Conservation (phyloP, 2,797 vertebrate genomes). For the Telmatherina bonti region DNA sequence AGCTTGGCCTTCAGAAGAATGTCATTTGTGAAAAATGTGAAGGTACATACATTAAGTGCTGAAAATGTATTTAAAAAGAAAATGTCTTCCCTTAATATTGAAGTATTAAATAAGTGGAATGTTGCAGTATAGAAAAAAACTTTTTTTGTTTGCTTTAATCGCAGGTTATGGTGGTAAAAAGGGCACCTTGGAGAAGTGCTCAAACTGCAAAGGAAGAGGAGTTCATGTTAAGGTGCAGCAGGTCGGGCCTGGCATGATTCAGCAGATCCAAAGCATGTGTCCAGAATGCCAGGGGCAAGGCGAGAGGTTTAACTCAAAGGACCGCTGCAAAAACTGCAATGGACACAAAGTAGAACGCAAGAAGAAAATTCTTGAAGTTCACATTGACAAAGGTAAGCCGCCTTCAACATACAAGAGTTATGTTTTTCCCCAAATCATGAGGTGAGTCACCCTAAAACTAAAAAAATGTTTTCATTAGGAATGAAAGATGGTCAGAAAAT, state of each 20-base stretch:
- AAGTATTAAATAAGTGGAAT: neutral
- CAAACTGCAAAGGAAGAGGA: constrained; percentile 93
- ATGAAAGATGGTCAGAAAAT: constrained; percentile 98
- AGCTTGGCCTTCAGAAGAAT: constrained; percentile 94
- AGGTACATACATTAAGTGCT: constrained; percentile 86
- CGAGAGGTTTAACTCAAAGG: constrained; percentile 91
- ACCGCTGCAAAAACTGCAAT: constrained; percentile 93
- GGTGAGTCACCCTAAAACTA: neutral
- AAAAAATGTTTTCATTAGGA: constrained; percentile 77
- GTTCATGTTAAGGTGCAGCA: constrained; percentile 93
- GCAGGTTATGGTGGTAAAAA: constrained; percentile 94
- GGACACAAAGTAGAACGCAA: constrained; percentile 93
- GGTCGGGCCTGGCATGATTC: constrained; percentile 96
- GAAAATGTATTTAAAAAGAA: neutral
- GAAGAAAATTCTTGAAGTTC: constrained; percentile 96
- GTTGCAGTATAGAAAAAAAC: neutral
- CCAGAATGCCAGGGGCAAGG: constrained; percentile 95
- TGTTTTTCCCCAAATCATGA: neutral
- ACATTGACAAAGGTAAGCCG: constrained; percentile 91
- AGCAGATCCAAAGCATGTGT: constrained; percentile 96
- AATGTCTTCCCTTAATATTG: neutral
- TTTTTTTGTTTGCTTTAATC: neutral
- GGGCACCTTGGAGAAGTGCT: constrained; percentile 92
- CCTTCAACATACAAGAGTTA: neutral
- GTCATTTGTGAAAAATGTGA: constrained; percentile 96